Base-by-base conservation (phyloP, 2,797 vertebrate species). In the Helarctos malayanus region DNA sequence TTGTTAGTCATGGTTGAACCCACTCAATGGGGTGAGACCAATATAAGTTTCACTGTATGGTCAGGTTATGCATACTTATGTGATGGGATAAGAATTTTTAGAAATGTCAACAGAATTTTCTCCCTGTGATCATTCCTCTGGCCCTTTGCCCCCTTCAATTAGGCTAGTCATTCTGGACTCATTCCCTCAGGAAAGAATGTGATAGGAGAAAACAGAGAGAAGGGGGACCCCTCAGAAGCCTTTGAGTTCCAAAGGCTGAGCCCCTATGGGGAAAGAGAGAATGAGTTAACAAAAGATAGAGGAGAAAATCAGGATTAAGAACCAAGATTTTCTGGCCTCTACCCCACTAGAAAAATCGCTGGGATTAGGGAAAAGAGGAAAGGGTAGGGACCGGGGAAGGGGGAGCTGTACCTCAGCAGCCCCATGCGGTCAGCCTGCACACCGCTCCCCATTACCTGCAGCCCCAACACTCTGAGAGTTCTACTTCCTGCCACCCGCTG, bases 51-150 rank as follows among this genome's bases (percentile, higher is more conserved):
- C 81, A 23, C 49, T 87, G 78, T 71, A 85, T 45, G 49, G 92
- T 91, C 89, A 91, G 80, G 90, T 95, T 95, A 85, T 91, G 14
- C 81, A 80, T 92, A 68, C 68, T 96, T 98, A 38, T 2, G 9
- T 79, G 94, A 95, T 97, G 81, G 88, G 87, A 91, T 95, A 95
- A 89, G 83, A 93, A 92, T 80, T 96, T 93, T 76, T 61, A 92
- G 94, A 96, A 95, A 95, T 75, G 47, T 95, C 27, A 41, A 73
- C 84, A 94, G 41, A 91, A 56, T 79, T 52, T 18, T 38, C 84
- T 59, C 52, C 29, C 19, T 47, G 16, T 59, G 41, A 13, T 93
- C 93, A 93, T 94, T 97, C 69, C 68, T 93, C 86, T 97, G 96
- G 91, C 94, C 75, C 75, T 91, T 94, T 97, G 89, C 94, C 89